These are phyloP conservation scores for Apotomis capreana DNA, from an alignment of 2,888 invertebrate genomes.

Conservation along the genomic window DNA sequence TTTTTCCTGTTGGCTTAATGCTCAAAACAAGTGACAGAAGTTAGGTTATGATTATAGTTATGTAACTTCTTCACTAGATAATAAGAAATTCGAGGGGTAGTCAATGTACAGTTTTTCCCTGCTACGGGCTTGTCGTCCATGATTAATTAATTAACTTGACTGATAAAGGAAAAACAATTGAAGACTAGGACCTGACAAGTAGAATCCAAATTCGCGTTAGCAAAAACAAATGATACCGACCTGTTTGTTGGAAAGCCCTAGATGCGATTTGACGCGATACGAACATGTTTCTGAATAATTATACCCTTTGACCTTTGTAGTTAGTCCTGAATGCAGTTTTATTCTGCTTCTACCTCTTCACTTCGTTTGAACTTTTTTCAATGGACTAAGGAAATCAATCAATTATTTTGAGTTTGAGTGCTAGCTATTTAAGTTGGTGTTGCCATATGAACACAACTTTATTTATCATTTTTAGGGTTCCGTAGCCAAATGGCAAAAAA, in stretches of 20 bases:
- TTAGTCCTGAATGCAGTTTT: slow-evolving; percentile 12
- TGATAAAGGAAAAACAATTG: not conserved
- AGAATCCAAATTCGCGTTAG: slow-evolving; percentile 8
- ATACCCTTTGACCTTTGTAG: not conserved
- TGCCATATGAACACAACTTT: too few relatives aligned
- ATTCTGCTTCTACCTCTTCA: too few relatives aligned
- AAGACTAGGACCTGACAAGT: not conserved
- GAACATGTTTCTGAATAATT: slow-evolving; percentile 57
- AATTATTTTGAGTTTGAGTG: too few relatives aligned
- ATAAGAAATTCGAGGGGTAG: not conserved
- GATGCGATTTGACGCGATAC: slow-evolving; percentile 66
- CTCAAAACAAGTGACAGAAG: slow-evolving; percentile 15
- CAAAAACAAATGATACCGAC: slow-evolving; percentile 54
- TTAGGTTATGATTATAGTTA: slow-evolving; percentile 62
- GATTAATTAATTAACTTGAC: not conserved
- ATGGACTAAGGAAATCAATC: not conserved
- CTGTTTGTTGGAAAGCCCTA: slow-evolving; percentile 69
- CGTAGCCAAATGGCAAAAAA: too few relatives aligned
- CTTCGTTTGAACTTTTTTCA: not conserved
- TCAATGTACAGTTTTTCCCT: not conserved
- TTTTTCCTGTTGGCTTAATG: slow-evolving; percentile 32
- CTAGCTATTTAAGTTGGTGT: too few relatives aligned
- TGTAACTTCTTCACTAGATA: slow-evolving; percentile 54
- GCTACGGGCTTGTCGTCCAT: not conserved
- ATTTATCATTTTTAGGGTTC: too few relatives aligned